These are phyloP conservation scores for Caenorhabditis drosophilae DNA, from an alignment of 2,888 invertebrate genomes.

Conservation along the genomic window DNA sequence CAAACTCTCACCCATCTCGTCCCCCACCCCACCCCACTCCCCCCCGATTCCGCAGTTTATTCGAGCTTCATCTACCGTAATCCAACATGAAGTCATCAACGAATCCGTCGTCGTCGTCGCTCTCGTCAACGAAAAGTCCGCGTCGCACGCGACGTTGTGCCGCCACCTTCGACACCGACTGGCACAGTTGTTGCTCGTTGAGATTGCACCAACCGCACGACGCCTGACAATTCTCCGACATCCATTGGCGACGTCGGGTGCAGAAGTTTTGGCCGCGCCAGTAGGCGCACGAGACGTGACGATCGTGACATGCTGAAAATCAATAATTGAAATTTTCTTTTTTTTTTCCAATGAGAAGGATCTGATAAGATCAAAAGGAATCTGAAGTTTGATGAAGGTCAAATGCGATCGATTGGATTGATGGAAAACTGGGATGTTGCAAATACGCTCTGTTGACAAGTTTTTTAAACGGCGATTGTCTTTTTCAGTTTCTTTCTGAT, in stretches of 20 bases:
- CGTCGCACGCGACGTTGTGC: constrained; percentile 16
- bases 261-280: constrained; percentile 64
- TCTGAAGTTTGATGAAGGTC: no score
- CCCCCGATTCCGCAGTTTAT: no score
- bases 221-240: constrained; percentile 58
- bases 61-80: no score
- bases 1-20: not conserved
- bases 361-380: not conserved
- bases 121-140: constrained; percentile 11
- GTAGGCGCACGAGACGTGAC: constrained; percentile 64
- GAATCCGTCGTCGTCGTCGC: not conserved
- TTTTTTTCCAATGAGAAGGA: not conserved
- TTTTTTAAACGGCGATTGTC: no score
- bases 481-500: not conserved
- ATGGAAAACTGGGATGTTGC: no score
- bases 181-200: constrained; percentile 57
- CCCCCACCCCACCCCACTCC: no score
- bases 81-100: constrained; percentile 40
- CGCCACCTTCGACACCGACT: constrained; percentile 49
- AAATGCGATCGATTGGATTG: no score
- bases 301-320: constrained; percentile 61
- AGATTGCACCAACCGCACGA: constrained; percentile 65
- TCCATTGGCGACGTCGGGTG: constrained; percentile 63
- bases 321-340: constrained; percentile 3
- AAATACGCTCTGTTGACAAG: no score